phyloP scores from a whole-genome alignment of 1,140 invertebrate genomes.

The Drosophila sturtevanti region DNA sequence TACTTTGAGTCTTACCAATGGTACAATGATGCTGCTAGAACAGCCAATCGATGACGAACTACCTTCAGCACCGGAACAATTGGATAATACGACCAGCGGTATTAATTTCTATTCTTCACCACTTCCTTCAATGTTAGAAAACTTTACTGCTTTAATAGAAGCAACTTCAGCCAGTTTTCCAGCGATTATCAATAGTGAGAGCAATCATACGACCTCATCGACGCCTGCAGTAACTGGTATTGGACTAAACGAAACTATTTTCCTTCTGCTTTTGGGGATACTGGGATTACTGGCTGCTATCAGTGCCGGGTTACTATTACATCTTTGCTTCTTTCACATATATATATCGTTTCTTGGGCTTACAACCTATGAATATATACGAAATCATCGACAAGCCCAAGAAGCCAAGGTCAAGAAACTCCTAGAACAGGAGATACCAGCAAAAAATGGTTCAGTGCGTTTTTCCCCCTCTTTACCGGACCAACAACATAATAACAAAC shows the following conservation, averaged over 20 bases:
- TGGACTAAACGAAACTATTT: constrained; percentile 84
- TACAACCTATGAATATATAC: constrained; percentile 95
- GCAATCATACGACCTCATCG: constrained; percentile 41
- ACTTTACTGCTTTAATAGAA: constrained; percentile 60
- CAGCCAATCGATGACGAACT: constrained; percentile 2
- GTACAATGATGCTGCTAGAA: constrained; percentile 60
- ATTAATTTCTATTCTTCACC: constrained; percentile 47
- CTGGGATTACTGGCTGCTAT: constrained; percentile 89
- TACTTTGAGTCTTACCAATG: constrained; percentile 55
- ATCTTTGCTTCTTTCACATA: constrained; percentile 94
- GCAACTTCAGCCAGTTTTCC: neutral
- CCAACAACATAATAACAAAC: constrained; percentile 38
- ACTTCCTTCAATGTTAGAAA: constrained; percentile 57
- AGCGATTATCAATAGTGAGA: neutral
- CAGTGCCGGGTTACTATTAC: constrained; percentile 90
- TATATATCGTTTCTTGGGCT: constrained; percentile 93
- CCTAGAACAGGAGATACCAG: constrained; percentile 35
- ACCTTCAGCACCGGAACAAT: constrained; percentile 1
- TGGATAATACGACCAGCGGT: constrained; percentile 14
- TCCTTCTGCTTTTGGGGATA: constrained; percentile 86
- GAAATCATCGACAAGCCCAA: constrained; percentile 84
- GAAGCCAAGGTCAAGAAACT: constrained; percentile 70
- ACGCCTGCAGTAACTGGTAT: constrained; percentile 62
- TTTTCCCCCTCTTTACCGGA: constrained; percentile 46
- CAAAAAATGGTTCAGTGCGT: constrained; percentile 45